Evolutionary conservation across 2,888 invertebrate genomes (phyloP).

Genomic region (Andrena hattorfiana): DNA sequence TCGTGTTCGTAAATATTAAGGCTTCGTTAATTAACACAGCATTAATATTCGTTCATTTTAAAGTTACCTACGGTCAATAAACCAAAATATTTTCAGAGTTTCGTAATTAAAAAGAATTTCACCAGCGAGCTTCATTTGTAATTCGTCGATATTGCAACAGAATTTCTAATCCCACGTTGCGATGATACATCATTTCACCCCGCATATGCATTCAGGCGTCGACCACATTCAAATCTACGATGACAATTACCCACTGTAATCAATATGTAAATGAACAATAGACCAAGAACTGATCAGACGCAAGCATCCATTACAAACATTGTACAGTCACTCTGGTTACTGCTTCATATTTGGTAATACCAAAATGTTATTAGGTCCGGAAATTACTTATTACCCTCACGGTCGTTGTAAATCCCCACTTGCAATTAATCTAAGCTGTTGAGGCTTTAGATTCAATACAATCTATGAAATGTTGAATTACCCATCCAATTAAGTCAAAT

Average conservation of each 20-base stretch:
- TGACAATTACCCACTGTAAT: slow-evolving; percentile 11
- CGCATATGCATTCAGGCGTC: neutral
- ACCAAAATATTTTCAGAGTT: too few relatives aligned
- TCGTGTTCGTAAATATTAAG: neutral
- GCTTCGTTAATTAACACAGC: neutral
- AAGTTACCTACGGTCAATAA: neutral
- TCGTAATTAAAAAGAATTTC: neutral
- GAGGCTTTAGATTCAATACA: neutral
- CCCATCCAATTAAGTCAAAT: neutral
- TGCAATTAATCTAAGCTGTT: neutral
- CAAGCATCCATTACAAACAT: neutral
- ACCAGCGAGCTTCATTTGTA: neutral
- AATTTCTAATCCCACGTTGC: neutral
- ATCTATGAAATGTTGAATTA: neutral
- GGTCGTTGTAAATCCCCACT: neutral
- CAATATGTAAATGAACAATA: slow-evolving; percentile 21
- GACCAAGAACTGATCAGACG: neutral
- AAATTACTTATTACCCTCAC: neutral
- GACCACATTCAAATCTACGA: neutral
- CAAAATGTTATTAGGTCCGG: neutral
- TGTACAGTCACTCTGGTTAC: neutral
- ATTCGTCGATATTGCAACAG: neutral
- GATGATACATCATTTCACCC: neutral
- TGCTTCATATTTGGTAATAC: neutral
- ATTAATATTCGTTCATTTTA: neutral